Evolutionary conservation across 2,113 vertebrate genomes (phyloP), one percentile per base, ranked within the genome.

Genomic region (Apodemus speciosus): DNA sequence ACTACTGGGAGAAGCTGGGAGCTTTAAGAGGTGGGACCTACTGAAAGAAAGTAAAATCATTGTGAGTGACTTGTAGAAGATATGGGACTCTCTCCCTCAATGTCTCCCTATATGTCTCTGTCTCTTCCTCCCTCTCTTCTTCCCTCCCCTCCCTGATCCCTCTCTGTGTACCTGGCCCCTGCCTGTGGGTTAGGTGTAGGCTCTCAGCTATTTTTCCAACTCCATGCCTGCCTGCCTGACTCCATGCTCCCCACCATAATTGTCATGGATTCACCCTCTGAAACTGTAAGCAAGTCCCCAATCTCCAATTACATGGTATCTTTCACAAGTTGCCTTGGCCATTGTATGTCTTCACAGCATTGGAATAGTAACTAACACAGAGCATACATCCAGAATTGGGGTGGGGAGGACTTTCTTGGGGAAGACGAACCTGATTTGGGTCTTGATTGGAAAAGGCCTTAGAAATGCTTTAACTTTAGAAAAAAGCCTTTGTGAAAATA

Each of bases 401-500:
- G 25, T 2, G 23, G 4, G 15, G 25, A 18, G 8, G 27, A 2
- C 27, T 51, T 85, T 91, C 66, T 88, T 75, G 46, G 58, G 30
- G 86, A 86, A 2, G 2, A 23, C 1, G 43, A 72, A 20, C 8
- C 25, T 77, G 46, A 76, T 49, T 30, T 85, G 18, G 40, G 27
- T 49, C 56, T 90, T 93, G 5, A 90, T 86, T 18, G 21, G 5
- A 81, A 3, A 5, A 46, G 43, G 10, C 20, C 18, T 77, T 60
- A 77, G 27, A 92, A 94, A 90, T 90, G 7, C 43, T 92, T 56
- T 77, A 68, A 88, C 30, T 92, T 76, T 88, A 40, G 40, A n/a
- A 93, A 93, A 92, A 20, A 84, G 35, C 90, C 13, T 92, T 81
- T 77, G 32, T 90, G 77, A 93, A 40, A 88, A 23, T 32, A 35